Evolutionary conservation across 2,888 invertebrate genomes (phyloP).

Genomic region (Salticus scenicus): DNA sequence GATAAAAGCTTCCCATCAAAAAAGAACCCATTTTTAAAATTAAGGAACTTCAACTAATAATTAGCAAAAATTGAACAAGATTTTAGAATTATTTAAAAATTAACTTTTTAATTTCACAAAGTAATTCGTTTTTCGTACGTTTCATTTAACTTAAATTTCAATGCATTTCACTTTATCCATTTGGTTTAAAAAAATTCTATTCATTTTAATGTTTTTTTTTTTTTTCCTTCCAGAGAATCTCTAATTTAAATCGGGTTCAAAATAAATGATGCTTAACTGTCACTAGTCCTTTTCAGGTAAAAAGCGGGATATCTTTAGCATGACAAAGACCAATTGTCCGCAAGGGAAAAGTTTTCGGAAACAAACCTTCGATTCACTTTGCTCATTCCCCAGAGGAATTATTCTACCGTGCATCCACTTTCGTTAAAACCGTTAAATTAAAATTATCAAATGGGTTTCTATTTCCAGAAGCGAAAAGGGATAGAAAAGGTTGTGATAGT

Average conservation of each 20-base stretch:
- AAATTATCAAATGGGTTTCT: not conserved
- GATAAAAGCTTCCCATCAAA: too few relatives aligned
- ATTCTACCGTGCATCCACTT: not conserved
- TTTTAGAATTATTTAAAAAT: too few relatives aligned
- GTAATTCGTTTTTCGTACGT: not conserved
- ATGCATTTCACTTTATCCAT: not conserved
- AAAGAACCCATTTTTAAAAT: too few relatives aligned
- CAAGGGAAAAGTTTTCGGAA: not conserved
- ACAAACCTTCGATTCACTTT: not conserved
- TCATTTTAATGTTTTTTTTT: not conserved
- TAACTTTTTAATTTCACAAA: conserved; percentile 7
- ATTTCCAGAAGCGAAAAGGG: too few relatives aligned
- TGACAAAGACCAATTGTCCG: not conserved
- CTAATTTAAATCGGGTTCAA: not conserved
- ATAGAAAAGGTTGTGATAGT: too few relatives aligned
- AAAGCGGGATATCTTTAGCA: not conserved
- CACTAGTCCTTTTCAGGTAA: not conserved
- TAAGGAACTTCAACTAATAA: too few relatives aligned
- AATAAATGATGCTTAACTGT: conserved; percentile 3
- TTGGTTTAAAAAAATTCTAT: not conserved
- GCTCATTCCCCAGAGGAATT: not conserved
- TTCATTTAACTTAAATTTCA: not conserved
- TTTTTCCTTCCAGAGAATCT: not conserved
- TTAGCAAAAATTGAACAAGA: too few relatives aligned
- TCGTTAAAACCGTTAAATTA: not conserved